Evolutionary conservation across 2,888 invertebrate genomes (phyloP).

Genomic region (Smittia aterrima): DNA sequence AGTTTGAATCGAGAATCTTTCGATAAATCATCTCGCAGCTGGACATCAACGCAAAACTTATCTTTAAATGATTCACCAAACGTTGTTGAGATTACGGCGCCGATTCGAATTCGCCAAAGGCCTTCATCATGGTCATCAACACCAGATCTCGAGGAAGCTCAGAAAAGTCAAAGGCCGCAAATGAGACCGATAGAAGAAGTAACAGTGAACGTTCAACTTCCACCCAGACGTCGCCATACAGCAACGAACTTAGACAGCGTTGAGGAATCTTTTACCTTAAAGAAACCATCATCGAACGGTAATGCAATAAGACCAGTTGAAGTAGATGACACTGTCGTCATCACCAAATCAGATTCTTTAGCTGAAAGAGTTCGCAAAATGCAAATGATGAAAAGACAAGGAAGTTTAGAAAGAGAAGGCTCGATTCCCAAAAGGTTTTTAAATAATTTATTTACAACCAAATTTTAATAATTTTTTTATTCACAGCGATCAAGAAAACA

Average conservation of each 20-base stretch:
- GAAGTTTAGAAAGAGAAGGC: conserved; percentile 48
- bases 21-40: conserved; percentile 57
- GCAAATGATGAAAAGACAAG: conserved; percentile 56
- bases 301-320: conserved; percentile 53
- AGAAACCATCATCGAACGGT: conserved; percentile 54
- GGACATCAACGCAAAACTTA: conserved; percentile 77
- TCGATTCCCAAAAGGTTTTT: conserved; percentile 48
- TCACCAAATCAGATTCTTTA: conserved; percentile 67
- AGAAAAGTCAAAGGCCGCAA: conserved; percentile 46
- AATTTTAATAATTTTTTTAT: not conserved
- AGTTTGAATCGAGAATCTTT: conserved; percentile 55
- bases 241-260: conserved; percentile 55
- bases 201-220: conserved; percentile 68
- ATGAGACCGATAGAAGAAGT: conserved; percentile 63
- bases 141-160: conserved; percentile 68
- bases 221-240: conserved; percentile 63
- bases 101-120: conserved; percentile 49
- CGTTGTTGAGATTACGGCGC: conserved; percentile 47
- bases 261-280: conserved; percentile 54
- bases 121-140: conserved; percentile 77
- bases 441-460: not conserved
- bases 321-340: conserved; percentile 52
- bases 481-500: not conserved
- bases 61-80: conserved; percentile 44
- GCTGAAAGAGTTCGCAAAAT: conserved; percentile 70